phyloP scores from a whole-genome alignment of 2,888 invertebrate genomes.

The Plutella xylostella region DNA sequence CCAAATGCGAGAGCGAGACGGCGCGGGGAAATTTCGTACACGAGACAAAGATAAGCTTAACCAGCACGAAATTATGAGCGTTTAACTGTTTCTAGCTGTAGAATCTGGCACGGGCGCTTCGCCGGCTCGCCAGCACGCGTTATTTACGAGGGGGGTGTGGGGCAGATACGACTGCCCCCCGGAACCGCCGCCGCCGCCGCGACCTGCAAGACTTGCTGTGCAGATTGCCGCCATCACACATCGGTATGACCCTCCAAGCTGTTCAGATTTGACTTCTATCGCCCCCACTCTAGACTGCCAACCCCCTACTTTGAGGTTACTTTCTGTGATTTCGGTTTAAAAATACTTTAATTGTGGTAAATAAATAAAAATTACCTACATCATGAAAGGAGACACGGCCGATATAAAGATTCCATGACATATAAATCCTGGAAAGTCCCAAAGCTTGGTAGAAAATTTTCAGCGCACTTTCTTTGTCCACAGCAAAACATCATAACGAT shows the following conservation, averaged over 20 bases:
- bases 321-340: too few species aligned
- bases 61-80: slow-evolving; percentile 70
- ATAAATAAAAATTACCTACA: too few species aligned
- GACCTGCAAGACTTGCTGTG: too few species aligned
- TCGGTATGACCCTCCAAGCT: slow-evolving; percentile 31
- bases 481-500: neutral
- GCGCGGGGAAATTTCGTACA: slow-evolving; percentile 61
- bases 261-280: slow-evolving; percentile 51
- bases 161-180: slow-evolving; percentile 31
- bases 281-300: slow-evolving; percentile 35
- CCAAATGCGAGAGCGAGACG: slow-evolving; percentile 58
- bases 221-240: slow-evolving; percentile 54
- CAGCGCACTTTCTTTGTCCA: too few species aligned
- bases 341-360: too few species aligned
- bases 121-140: slow-evolving; percentile 68
- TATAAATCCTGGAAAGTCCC: too few species aligned
- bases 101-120: slow-evolving; percentile 69
- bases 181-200: slow-evolving; percentile 19
- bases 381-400: too few species aligned
- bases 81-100: slow-evolving; percentile 71
- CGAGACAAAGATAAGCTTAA: slow-evolving; percentile 70
- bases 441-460: too few species aligned
- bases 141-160: slow-evolving; percentile 68
- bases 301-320: slow-evolving; percentile 40
- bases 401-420: too few species aligned